Conservation (phyloP, 2,888 invertebrate genomes). For the Listrodromus nycthemerus region DNA sequence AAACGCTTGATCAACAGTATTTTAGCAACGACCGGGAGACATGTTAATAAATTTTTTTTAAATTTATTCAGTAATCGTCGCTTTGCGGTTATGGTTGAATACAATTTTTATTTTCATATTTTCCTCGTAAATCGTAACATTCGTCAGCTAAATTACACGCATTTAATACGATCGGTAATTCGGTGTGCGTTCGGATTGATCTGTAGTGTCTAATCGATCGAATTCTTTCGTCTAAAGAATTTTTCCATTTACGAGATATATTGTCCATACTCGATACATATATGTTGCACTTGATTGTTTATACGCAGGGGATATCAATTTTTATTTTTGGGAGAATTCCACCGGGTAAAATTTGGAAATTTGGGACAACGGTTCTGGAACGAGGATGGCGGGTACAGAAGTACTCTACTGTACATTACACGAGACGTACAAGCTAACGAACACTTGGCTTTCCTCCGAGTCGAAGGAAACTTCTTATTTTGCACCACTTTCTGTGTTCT, state of each 20-base stretch:
- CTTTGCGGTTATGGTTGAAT: not conserved
- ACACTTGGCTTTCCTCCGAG: slow-evolving; percentile 58
- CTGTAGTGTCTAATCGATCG: slow-evolving; percentile 53
- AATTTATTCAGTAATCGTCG: slow-evolving; percentile 14
- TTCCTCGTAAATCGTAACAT: slow-evolving; percentile 8
- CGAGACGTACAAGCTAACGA: slow-evolving; percentile 66
- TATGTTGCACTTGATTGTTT: slow-evolving; percentile 72
- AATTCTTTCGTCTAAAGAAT: slow-evolving; percentile 58
- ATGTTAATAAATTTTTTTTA: not conserved
- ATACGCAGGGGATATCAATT: slow-evolving; percentile 68
- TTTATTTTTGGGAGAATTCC: not conserved
- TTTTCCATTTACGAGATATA: slow-evolving; percentile 47
- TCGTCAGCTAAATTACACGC: slow-evolving; percentile 10
- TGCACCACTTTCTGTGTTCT: slow-evolving; percentile 36
- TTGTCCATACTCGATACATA: slow-evolving; percentile 63
- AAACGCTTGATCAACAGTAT: not conserved
- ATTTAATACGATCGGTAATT: slow-evolving; percentile 37
- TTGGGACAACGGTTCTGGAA: not conserved
- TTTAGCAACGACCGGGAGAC: not conserved
- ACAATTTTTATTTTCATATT: not conserved
- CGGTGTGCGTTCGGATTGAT: slow-evolving; percentile 47
- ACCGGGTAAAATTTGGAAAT: slow-evolving; percentile 3
- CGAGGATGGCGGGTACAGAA: slow-evolving; percentile 10
- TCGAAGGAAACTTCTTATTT: slow-evolving; percentile 50
- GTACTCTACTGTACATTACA: slow-evolving; percentile 64